Conservation (phyloP, 1,140 invertebrate species). For the Cataglyphis hispanica region DNA sequence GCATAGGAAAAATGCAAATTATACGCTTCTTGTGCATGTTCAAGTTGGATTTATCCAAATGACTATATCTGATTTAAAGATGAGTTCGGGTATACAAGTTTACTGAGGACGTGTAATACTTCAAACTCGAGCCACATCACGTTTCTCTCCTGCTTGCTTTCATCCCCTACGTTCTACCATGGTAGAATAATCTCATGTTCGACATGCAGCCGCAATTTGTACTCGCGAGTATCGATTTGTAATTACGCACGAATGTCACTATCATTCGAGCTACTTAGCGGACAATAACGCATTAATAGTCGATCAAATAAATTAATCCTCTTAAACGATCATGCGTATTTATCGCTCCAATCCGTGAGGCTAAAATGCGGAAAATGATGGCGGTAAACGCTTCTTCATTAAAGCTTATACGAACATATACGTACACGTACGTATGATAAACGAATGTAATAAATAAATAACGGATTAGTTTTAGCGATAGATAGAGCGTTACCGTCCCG, state of each 20-base stretch:
- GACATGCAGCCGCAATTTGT: background rate
- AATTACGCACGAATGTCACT: conserved; percentile 36
- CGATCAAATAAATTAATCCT: conserved; percentile 42
- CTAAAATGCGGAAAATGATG: conserved; percentile 48
- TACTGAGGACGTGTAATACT: conserved; percentile 69
- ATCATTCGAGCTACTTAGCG: conserved; percentile 19
- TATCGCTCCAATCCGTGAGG: background rate
- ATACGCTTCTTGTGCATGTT: background rate
- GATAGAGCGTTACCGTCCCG: conserved; percentile 51
- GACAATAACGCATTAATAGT: conserved; percentile 49
- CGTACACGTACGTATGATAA: conserved; percentile 48
- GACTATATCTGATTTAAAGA: conserved; percentile 31
- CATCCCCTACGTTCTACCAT: conserved; percentile 3
- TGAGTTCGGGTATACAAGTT: conserved; percentile 39
- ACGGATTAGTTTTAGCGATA: conserved; percentile 70
- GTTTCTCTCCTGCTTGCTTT: conserved; percentile 62
- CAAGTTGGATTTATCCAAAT: conserved; percentile 24
- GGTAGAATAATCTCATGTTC: conserved; percentile 12
- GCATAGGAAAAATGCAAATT: conserved; percentile 5
- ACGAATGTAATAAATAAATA: conserved; percentile 66
- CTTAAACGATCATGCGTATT: background rate
- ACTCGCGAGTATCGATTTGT: conserved; percentile 32
- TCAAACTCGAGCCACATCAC: conserved; percentile 68
- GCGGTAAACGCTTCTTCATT: conserved; percentile 31
- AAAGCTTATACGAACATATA: conserved; percentile 21